Evolutionary conservation across 2,113 vertebrate species (phyloP).

Genomic region (Varanus salvator): DNA sequence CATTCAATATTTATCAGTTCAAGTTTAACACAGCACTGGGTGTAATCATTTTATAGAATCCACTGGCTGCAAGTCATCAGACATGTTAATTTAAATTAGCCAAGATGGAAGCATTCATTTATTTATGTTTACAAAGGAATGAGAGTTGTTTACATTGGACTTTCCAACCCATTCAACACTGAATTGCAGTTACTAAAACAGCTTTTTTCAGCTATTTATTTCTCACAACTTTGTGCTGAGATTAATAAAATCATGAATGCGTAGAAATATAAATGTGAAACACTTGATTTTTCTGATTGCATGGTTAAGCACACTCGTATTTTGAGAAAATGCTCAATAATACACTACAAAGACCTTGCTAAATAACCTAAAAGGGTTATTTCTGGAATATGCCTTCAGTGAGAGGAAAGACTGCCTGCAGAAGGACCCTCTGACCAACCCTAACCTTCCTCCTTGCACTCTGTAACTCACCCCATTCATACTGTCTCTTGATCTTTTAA

Average conservation of each 20-base stretch:
- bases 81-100: slow-evolving; percentile 10
- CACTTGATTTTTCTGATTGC: neutral
- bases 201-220: neutral
- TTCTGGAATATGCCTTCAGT: too few relatives aligned
- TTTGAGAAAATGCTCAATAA: neutral
- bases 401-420: too few relatives aligned
- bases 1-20: neutral
- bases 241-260: neutral
- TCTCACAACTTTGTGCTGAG: neutral
- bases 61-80: neutral
- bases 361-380: too few relatives aligned
- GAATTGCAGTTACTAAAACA: neutral
- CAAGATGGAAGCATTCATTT: slow-evolving; percentile 10
- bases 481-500: too few relatives aligned
- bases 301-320: neutral
- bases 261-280: neutral
- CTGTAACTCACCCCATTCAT: too few relatives aligned
- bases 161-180: neutral
- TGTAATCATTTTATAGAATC: neutral
- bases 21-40: neutral
- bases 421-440: neutral
- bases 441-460: too few relatives aligned
- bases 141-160: neutral
- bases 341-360: neutral
- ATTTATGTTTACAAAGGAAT: slow-evolving; percentile 4